Evolutionary conservation across 1,140 invertebrate genomes (phyloP).

Genomic region (Scaptodrosophila lebanonensis): DNA sequence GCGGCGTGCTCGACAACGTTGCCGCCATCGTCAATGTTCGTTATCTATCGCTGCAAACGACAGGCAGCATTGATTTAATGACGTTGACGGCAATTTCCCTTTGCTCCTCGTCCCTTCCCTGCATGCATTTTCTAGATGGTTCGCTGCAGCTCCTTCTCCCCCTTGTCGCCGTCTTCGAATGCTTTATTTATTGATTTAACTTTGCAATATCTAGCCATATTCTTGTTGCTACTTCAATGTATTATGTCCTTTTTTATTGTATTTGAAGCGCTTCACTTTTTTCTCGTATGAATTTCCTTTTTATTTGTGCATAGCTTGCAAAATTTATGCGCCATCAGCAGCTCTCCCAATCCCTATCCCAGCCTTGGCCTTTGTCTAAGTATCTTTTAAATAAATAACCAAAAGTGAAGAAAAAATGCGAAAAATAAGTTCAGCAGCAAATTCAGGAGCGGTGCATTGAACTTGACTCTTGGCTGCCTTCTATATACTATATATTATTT

Average conservation of each 20-base stretch:
- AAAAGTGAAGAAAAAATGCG: conserved; percentile 16
- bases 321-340: conserved; percentile 57
- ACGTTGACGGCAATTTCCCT: conserved; percentile 66
- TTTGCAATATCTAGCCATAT: conserved; percentile 66
- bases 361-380: conserved; percentile 42
- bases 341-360: conserved; percentile 7
- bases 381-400: conserved; percentile 70
- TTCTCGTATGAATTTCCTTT: conserved; percentile 49
- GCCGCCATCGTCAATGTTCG: conserved; percentile 26
- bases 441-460: conserved; percentile 46
- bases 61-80: conserved; percentile 76
- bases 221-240: conserved; percentile 24
- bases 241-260: conserved; percentile 27
- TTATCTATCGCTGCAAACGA: conserved; percentile 67
- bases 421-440: conserved; percentile 16
- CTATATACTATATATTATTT: conserved; percentile 13
- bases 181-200: conserved; percentile 76
- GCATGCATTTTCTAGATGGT: conserved; percentile 11
- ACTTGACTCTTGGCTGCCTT: conserved; percentile 9
- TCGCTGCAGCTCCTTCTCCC: conserved; percentile 2
- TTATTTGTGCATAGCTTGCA: conserved; percentile 59
- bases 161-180: conserved; percentile 18
- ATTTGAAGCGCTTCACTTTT: conserved; percentile 60
- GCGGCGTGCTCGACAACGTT: conserved; percentile 2
- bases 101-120: conserved; percentile 14